These are phyloP conservation scores for Drosophila melanogaster DNA, from an alignment of 1,140 invertebrate genomes.

Conservation along the genomic window Release_6_plus_ISO1_MT NC_004354.4:6278001-6278500, in stretches of 20 bases:
- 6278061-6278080: conserved; percentile 73
- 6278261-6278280: conserved; percentile 93
- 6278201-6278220: conserved; percentile 93
- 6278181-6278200: conserved; percentile 90
- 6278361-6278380: background rate
- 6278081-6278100: conserved; percentile 92
- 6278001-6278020: conserved; percentile 38
- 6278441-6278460: conserved; percentile 2
- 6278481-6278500: conserved; percentile 1
- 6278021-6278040: conserved; percentile 87
- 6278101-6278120: conserved; percentile 93
- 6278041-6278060: conserved; percentile 88
- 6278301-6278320: background rate
- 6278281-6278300: conserved; percentile 90
- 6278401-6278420: conserved; percentile 5
- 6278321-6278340: conserved; percentile 4
- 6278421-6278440: conserved; percentile 6
- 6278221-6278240: conserved; percentile 91
- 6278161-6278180: conserved; percentile 90
- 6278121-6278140: conserved; percentile 92
- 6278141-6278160: conserved; percentile 93
- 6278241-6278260: conserved; percentile 92
- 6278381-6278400: conserved; percentile 1
- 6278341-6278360: background rate
- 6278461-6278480: background rate